Evolutionary conservation across 2,888 invertebrate species (phyloP).

Genomic region (Athripsodes cinereus): DNA sequence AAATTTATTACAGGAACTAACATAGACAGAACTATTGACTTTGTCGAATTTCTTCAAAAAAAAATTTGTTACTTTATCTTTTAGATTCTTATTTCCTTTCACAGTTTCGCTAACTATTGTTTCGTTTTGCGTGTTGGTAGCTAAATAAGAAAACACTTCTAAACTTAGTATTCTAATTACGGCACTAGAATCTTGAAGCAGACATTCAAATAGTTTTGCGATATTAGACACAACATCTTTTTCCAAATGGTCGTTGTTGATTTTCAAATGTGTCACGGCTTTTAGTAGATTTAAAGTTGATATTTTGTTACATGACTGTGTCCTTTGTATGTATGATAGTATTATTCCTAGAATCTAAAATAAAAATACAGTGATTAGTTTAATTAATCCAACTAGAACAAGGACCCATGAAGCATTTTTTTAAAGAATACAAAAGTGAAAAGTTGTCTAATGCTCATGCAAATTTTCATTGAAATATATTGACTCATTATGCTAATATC

Average conservation of each 20-base stretch:
- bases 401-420: too few species aligned
- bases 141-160: conserved; percentile 14
- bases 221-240: neutral
- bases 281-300: conserved; percentile 8
- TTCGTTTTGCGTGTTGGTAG: conserved; percentile 5
- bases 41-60: conserved; percentile 3
- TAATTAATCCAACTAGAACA: too few species aligned
- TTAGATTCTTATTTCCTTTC: neutral
- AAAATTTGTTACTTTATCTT: conserved; percentile 5
- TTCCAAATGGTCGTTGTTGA: conserved; percentile 1
- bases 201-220: conserved; percentile 4
- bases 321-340: conserved; percentile 1
- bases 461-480: too few species aligned
- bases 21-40: neutral
- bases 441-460: too few species aligned
- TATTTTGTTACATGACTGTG: conserved; percentile 9
- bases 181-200: conserved; percentile 6
- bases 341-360: conserved; percentile 14
- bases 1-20: neutral
- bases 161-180: conserved; percentile 8
- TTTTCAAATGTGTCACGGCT: neutral
- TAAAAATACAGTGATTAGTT: neutral
- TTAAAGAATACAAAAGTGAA: too few species aligned
- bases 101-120: conserved; percentile 8
- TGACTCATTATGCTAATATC: too few species aligned